Evolutionary conservation across 2,888 invertebrate species (phyloP).

Genomic region (Eilema depressum): DNA sequence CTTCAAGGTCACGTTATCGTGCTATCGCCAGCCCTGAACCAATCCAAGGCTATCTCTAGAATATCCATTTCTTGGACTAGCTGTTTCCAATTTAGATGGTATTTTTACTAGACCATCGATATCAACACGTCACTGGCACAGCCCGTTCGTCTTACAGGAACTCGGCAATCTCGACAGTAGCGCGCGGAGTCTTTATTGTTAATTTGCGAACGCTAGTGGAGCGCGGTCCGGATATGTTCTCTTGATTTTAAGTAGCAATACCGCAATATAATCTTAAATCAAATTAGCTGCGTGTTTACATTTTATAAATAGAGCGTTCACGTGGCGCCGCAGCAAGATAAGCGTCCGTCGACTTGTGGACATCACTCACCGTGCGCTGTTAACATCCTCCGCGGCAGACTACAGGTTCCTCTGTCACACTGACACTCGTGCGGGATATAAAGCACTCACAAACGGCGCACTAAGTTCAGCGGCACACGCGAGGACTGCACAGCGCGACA

Average conservation of each 20-base stretch:
- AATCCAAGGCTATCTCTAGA: conserved; percentile 68
- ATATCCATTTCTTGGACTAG: conserved; percentile 57
- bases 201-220: conserved; percentile 73
- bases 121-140: conserved; percentile 64
- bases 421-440: conserved; percentile 83
- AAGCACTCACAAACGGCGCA: conserved; percentile 86
- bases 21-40: conserved; percentile 82
- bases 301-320: conserved; percentile 85
- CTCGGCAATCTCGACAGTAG: conserved; percentile 80
- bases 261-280: conserved; percentile 74
- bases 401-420: conserved; percentile 81
- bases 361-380: conserved; percentile 86
- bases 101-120: conserved; percentile 53
- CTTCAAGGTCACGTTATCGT: conserved; percentile 85
- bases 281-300: conserved; percentile 84
- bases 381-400: conserved; percentile 84
- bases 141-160: conserved; percentile 80
- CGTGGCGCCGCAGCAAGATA: conserved; percentile 80
- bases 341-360: conserved; percentile 67
- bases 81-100: conserved; percentile 44
- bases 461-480: conserved; percentile 84
- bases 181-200: conserved; percentile 77
- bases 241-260: conserved; percentile 72
- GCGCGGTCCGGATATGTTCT: conserved; percentile 70
- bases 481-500: conserved; percentile 86